Conservation (phyloP, 2,113 vertebrate genomes). For the Pantherophis guttatus region DNA sequence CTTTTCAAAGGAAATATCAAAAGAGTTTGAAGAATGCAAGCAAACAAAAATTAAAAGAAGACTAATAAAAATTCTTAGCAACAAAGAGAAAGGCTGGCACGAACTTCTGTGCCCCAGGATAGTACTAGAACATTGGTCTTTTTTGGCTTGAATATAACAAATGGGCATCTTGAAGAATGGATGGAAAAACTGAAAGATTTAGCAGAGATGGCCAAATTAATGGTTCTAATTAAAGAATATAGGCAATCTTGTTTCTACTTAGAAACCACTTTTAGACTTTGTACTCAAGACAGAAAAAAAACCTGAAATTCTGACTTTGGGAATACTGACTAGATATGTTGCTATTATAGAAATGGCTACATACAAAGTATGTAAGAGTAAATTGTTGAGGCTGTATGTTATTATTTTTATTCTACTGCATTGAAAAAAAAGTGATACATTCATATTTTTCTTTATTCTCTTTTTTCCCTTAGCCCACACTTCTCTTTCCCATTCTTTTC, state of each 20-base stretch:
- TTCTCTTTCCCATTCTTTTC: neutral
- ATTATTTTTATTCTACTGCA: neutral
- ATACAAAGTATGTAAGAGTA: neutral
- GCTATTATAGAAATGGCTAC: neutral
- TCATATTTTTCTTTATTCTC: neutral
- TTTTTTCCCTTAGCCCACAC: neutral
- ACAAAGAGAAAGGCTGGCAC: neutral
- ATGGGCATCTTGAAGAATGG: neutral
- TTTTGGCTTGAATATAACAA: constrained; percentile 4
- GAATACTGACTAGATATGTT: neutral
- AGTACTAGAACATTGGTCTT: neutral
- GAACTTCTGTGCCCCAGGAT: neutral
- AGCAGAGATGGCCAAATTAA: neutral
- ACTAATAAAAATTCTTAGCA: neutral
- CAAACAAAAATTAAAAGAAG: neutral
- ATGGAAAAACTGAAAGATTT: neutral
- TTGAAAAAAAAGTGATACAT: neutral
- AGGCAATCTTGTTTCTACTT: neutral
- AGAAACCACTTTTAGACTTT: neutral
- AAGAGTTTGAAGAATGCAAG: neutral
- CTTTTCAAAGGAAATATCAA: neutral
- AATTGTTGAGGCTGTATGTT: neutral
- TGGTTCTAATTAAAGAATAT: neutral
- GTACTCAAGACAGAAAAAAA: neutral
- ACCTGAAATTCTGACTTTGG: neutral